phyloP scores from a whole-genome alignment of 2,888 invertebrate genomes.

The Cerastis rubricosa region DNA sequence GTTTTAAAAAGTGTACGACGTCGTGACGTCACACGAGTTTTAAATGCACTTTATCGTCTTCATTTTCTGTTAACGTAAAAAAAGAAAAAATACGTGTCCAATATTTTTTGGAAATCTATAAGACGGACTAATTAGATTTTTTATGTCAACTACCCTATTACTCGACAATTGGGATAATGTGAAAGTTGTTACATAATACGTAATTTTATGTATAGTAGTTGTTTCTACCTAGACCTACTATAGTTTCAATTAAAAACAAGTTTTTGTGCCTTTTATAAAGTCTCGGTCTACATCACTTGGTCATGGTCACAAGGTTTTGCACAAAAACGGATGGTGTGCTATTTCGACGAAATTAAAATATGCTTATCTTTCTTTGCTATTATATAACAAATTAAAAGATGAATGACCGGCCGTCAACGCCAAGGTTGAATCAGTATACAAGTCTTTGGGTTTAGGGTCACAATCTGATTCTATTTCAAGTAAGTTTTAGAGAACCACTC shows the following conservation, averaged over 20 bases:
- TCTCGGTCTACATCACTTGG: constrained; percentile 49
- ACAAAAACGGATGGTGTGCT: constrained; percentile 14
- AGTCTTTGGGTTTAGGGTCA: background rate
- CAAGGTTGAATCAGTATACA: background rate
- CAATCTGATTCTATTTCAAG: no score
- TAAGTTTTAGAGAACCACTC: no score
- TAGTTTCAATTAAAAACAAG: constrained; percentile 3
- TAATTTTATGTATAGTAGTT: background rate
- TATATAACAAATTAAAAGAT: constrained; percentile 21
- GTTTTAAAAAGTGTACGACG: no score
- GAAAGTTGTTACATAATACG: background rate
- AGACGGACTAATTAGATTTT: no score
- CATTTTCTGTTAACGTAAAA: no score
- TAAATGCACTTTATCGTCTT: no score
- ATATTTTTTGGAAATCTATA: no score
- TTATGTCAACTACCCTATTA: no score
- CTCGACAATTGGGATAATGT: background rate
- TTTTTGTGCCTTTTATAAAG: background rate
- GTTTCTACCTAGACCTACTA: background rate
- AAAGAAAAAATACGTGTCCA: no score
- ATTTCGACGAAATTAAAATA: background rate
- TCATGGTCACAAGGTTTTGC: constrained; percentile 38
- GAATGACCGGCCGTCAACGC: background rate
- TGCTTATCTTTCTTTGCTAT: background rate
- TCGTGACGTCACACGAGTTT: no score